phyloP scores from a whole-genome alignment of 2,888 invertebrate genomes.

The Pheosia tremula region DNA sequence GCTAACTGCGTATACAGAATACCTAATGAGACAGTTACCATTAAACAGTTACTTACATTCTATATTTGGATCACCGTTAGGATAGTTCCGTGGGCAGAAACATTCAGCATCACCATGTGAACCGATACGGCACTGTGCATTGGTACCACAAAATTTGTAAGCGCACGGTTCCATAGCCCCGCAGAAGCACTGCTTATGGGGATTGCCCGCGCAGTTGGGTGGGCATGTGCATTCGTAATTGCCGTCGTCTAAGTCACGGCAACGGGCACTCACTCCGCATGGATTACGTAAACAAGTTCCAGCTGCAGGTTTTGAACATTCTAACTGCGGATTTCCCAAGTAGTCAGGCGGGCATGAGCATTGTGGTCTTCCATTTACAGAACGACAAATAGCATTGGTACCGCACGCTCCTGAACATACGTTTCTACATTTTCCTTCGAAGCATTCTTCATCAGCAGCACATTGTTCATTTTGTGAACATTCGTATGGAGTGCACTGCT shows the following conservation, averaged over 20 bases:
- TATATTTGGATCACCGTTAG: constrained; percentile 93
- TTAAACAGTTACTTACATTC: constrained; percentile 88
- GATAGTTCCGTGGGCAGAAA: constrained; percentile 92
- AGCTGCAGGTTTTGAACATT: constrained; percentile 88
- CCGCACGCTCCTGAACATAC: constrained; percentile 93
- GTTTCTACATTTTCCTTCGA: constrained; percentile 89
- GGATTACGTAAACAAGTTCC: constrained; percentile 92
- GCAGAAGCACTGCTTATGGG: constrained; percentile 91
- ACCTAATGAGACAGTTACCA: constrained; percentile 15
- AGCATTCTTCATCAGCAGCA: constrained; percentile 89
- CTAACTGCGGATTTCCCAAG: constrained; percentile 91
- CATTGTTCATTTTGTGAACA: constrained; percentile 91
- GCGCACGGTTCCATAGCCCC: constrained; percentile 91
- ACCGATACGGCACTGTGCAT: constrained; percentile 91
- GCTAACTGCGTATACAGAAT: constrained; percentile 10
- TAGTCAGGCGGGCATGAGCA: constrained; percentile 93
- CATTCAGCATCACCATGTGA: constrained; percentile 90
- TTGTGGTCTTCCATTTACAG: constrained; percentile 89
- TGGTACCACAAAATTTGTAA: constrained; percentile 91
- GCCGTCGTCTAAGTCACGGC: constrained; percentile 89
- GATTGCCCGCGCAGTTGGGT: constrained; percentile 92
- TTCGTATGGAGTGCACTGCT: constrained; percentile 90
- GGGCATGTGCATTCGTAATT: constrained; percentile 93
- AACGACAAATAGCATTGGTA: constrained; percentile 92
- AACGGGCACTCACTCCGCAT: constrained; percentile 93